Conservation (phyloP, 53 echinoderm and acorn worm genomes). For the Hippasteria phrygiana region DNA sequence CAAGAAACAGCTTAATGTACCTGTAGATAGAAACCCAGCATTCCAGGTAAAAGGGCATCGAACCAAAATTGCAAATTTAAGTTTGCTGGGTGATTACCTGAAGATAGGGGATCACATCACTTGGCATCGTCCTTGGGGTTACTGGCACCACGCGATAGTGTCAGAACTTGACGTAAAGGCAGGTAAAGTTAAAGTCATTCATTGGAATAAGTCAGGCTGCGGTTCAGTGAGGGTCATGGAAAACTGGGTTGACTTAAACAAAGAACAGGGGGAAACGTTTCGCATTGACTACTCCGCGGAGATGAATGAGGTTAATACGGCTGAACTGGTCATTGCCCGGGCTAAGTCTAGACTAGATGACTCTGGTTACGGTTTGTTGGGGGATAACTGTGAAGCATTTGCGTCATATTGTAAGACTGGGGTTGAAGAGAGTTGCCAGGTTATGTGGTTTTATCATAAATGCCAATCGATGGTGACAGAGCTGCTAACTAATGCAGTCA, state of each 20-base stretch:
- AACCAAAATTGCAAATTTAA: constrained; percentile 21
- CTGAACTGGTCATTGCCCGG: constrained; percentile 67
- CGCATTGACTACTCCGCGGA: constrained; percentile 54
- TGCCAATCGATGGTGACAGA: neutral
- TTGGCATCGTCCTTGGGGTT: constrained; percentile 37
- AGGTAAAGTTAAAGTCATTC: constrained; percentile 36
- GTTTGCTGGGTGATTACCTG: neutral
- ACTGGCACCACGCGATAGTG: constrained; percentile 78
- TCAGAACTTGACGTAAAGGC: neutral
- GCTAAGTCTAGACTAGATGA: constrained; percentile 60
- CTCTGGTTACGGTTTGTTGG: constrained; percentile 49
- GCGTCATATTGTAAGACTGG: constrained; percentile 72
- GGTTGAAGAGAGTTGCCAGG: constrained; percentile 39
- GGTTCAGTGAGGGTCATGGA: neutral
- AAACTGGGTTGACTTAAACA: neutral
- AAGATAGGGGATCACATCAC: constrained; percentile 71
- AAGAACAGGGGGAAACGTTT: constrained; percentile 34
- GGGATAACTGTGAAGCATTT: constrained; percentile 74
- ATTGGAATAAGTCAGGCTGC: constrained; percentile 33
- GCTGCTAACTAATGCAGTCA: neutral
- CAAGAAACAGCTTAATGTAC: constrained; percentile 41
- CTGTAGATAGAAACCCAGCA: constrained; percentile 8
- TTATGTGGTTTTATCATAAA: constrained; percentile 41
- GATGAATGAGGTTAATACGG: constrained; percentile 23
- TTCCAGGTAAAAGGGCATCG: constrained; percentile 32